These are phyloP conservation scores for Mythimna pallens DNA, from an alignment of 2,888 invertebrate species.

Conservation along the genomic window DNA sequence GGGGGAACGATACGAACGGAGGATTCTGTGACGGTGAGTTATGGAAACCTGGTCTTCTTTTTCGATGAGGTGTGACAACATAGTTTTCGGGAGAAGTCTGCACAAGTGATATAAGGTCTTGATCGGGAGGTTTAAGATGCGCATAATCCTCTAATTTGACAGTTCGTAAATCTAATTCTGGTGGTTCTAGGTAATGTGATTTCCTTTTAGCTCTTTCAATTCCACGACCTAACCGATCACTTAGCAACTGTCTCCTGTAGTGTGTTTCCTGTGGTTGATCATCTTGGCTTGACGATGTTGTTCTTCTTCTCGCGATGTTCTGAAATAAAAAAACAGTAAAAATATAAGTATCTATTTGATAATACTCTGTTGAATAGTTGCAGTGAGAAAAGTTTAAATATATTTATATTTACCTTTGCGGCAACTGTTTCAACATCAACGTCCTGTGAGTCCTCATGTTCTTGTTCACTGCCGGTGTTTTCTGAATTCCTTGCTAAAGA, in stretches of 20 bases:
- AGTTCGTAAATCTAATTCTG: constrained; percentile 92
- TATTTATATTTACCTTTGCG: constrained; percentile 81
- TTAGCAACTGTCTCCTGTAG: constrained; percentile 91
- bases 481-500: constrained; percentile 91
- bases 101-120: constrained; percentile 92
- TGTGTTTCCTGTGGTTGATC: constrained; percentile 88
- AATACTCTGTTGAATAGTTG: not conserved
- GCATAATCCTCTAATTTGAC: constrained; percentile 93
- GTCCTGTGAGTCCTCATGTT: constrained; percentile 89
- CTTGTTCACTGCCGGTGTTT: constrained; percentile 91
- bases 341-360: constrained; percentile 12
- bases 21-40: constrained; percentile 97
- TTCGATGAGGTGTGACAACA: constrained; percentile 96
- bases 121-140: constrained; percentile 92
- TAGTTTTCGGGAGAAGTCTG: constrained; percentile 95
- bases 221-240: constrained; percentile 91
- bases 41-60: constrained; percentile 96
- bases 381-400: not conserved
- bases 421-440: constrained; percentile 90
- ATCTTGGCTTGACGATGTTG: constrained; percentile 89
- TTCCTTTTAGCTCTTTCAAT: constrained; percentile 92
- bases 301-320: constrained; percentile 86
- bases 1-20: constrained; percentile 95
- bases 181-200: constrained; percentile 92
- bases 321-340: constrained; percentile 69